Conservation (phyloP, 2,888 invertebrate species). For the Mongoloraphidia duomilia region DNA sequence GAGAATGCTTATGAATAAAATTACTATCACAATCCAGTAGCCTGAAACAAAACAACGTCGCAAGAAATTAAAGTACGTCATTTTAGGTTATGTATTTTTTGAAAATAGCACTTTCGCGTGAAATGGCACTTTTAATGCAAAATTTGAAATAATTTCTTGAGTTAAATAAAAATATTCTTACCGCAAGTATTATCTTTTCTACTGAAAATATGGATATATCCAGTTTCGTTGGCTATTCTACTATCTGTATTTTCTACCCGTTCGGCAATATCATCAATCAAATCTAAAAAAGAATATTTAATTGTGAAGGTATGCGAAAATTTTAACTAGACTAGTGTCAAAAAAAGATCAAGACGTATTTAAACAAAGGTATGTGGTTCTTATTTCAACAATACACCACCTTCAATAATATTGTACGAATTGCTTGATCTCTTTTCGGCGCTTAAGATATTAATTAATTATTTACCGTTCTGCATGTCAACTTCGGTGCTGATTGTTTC, state of each 20-base stretch:
- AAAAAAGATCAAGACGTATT: no score
- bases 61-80: neutral
- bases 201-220: conserved; percentile 46
- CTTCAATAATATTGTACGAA: no score
- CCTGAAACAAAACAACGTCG: conserved; percentile 26
- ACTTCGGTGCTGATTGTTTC: conserved; percentile 61
- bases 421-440: no score
- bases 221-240: conserved; percentile 51
- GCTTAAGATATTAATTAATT: neutral
- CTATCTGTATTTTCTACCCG: conserved; percentile 56
- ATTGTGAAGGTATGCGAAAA: no score
- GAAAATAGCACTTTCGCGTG: no score
- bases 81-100: neutral
- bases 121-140: neutral
- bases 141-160: conserved; percentile 2
- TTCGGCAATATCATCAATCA: conserved; percentile 60
- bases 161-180: conserved; percentile 22
- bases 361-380: no score
- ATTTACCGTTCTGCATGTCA: conserved; percentile 58
- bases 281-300: conserved; percentile 33
- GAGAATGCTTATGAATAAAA: conserved; percentile 52
- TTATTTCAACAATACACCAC: no score
- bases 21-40: conserved; percentile 57
- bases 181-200: conserved; percentile 57
- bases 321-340: no score